phyloP scores from a whole-genome alignment of 2,888 invertebrate genomes.

The Cephus runcator region DNA sequence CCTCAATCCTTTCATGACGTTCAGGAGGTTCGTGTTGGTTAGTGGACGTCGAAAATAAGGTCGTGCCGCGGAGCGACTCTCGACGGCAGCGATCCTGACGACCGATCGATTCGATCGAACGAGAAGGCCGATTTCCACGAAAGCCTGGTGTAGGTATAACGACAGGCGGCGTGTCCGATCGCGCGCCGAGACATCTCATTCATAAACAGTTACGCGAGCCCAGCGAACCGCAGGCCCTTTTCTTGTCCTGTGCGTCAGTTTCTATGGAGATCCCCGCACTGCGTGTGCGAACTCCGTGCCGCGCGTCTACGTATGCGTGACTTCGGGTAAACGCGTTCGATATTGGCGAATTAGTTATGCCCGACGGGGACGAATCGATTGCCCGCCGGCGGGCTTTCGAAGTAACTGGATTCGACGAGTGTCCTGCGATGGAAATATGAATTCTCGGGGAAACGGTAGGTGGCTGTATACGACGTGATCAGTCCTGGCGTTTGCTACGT shows the following conservation, averaged over 20 bases:
- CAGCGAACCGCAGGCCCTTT: constrained; percentile 12
- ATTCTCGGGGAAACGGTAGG: not conserved
- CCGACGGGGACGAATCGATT: constrained; percentile 56
- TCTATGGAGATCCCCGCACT: constrained; percentile 9
- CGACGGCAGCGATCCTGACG: constrained; percentile 3
- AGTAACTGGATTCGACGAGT: constrained; percentile 47
- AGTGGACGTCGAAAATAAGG: not conserved
- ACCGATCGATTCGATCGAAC: constrained; percentile 1
- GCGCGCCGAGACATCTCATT: constrained; percentile 42
- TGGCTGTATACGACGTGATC: not conserved
- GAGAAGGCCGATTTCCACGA: not conserved
- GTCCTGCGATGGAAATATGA: constrained; percentile 14
- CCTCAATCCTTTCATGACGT: not conserved
- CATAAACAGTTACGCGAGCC: constrained; percentile 33
- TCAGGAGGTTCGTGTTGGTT: not conserved
- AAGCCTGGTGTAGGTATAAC: constrained; percentile 13
- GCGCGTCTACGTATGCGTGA: constrained; percentile 24
- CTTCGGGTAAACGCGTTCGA: constrained; percentile 38
- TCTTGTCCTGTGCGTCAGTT: constrained; percentile 8
- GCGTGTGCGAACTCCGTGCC: constrained; percentile 9
- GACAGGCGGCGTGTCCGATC: constrained; percentile 39
- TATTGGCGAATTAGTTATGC: constrained; percentile 51
- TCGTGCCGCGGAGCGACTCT: not conserved
- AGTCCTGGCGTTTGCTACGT: not conserved
- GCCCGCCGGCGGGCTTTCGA: constrained; percentile 37